phyloP scores from a whole-genome alignment of 2,888 invertebrate species.

The Atherix ibis region DNA sequence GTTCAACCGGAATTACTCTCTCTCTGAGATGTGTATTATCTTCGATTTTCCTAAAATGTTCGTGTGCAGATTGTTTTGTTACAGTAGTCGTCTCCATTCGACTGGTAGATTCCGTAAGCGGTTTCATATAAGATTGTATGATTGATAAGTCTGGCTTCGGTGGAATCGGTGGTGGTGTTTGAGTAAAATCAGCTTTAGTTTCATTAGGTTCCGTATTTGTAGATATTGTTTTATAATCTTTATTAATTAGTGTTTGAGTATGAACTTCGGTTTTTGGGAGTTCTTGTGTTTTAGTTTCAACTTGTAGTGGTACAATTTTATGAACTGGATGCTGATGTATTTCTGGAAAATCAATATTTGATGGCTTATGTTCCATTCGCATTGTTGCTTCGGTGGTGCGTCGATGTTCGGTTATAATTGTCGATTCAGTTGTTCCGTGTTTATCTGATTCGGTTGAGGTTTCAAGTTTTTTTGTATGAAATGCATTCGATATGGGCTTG shows the following conservation, averaged over 20 bases:
- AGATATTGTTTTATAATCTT: slow-evolving; percentile 13
- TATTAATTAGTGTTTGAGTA: slow-evolving; percentile 3
- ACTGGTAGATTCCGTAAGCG: slow-evolving; percentile 8
- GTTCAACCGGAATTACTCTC: no score
- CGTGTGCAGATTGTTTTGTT: slow-evolving; percentile 46
- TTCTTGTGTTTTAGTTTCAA: no score
- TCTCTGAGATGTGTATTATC: slow-evolving; percentile 19
- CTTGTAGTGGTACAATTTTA: slow-evolving; percentile 7
- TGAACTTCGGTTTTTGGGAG: slow-evolving; percentile 10
- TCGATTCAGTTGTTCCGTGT: slow-evolving; percentile 31
- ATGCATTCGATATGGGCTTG: slow-evolving; percentile 23
- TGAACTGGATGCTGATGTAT: slow-evolving; percentile 18
- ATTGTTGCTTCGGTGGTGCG: slow-evolving; percentile 34
- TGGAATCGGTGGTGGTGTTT: slow-evolving; percentile 22
- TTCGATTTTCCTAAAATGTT: slow-evolving; percentile 47
- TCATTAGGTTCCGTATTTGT: slow-evolving; percentile 15
- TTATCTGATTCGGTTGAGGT: slow-evolving; percentile 24
- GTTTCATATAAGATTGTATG: no score
- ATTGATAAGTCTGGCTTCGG: slow-evolving; percentile 8
- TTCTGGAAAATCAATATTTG: slow-evolving; percentile 26
- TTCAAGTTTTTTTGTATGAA: slow-evolving; percentile 23
- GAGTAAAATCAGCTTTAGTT: slow-evolving; percentile 18
- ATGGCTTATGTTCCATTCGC: slow-evolving; percentile 33
- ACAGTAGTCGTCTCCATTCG: slow-evolving; percentile 41
- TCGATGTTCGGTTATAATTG: slow-evolving; percentile 32